A percentile compares a stretch with the other conserved stretches of the same genome.
These are phyloP conservation scores for Premnoplex brunnescens DNA, from an alignment of 2,797 vertebrate species.

Conservation along the genomic window DNA sequence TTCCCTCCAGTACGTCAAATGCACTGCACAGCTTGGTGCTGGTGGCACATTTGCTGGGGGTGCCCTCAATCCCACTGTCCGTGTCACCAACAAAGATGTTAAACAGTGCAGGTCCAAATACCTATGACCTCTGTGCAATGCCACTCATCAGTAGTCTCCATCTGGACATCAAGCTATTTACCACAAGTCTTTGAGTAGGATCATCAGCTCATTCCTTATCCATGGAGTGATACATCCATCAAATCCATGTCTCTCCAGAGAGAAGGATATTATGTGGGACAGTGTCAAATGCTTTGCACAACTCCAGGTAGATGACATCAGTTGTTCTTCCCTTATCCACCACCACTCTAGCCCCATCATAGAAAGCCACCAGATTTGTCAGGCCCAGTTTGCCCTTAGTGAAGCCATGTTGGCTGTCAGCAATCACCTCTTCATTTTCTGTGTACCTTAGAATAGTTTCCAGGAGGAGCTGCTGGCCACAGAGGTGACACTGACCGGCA, in stretches of 20 bases:
- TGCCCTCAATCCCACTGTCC: not conserved
- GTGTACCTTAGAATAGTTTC: not conserved
- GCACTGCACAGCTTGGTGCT: not conserved
- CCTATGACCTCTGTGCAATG: not conserved
- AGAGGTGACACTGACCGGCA: not conserved
- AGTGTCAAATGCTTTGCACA: not conserved
- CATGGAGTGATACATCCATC: not conserved
- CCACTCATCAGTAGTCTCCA: not conserved
- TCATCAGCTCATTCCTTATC: not conserved
- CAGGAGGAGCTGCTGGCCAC: not conserved
- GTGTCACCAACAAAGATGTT: not conserved
- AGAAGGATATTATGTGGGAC: not conserved
- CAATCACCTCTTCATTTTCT: not conserved
- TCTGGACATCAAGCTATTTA: not conserved
- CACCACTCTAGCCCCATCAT: not conserved
- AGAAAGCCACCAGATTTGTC: not conserved
- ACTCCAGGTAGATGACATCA: not conserved
- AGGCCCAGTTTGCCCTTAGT: not conserved
- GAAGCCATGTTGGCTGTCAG: not conserved
- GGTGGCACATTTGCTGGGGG: not conserved
- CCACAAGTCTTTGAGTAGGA: not conserved
- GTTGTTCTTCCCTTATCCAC: not conserved
- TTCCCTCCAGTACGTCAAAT: not conserved
- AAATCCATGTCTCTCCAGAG: not conserved
- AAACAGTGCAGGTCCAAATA: not conserved